Evolutionary conservation across 2,113 vertebrate genomes (phyloP).

Genomic region (Cathartes aura): DNA sequence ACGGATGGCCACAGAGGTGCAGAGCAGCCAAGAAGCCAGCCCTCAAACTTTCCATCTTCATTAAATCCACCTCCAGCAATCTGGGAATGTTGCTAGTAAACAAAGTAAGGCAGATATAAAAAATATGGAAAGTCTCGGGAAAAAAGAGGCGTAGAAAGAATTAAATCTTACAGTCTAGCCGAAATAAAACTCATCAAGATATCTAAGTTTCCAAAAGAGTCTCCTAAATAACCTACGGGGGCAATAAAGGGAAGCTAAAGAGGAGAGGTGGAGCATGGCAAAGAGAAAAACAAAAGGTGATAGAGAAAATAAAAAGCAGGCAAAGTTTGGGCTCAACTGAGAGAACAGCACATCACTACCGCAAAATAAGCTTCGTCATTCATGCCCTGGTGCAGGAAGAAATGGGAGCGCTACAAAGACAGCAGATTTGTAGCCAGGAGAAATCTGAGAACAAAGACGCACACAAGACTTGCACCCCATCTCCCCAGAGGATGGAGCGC

Average conservation of each 20-base stretch:
- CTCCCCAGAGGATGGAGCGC: neutral
- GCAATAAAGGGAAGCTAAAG: neutral
- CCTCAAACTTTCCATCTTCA: neutral
- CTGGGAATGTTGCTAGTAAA: neutral
- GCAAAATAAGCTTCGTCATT: rapidly evolving
- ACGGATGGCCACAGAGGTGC: rapidly evolving
- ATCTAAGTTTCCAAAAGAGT: neutral
- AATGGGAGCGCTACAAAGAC: neutral
- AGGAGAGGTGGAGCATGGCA: neutral
- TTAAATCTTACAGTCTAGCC: neutral
- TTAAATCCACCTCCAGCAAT: neutral
- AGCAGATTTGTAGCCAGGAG: neutral
- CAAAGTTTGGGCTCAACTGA: neutral
- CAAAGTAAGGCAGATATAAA: neutral
- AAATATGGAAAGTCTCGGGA: neutral
- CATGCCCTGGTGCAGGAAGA: rapidly evolving
- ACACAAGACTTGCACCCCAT: rapidly evolving
- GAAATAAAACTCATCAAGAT: neutral
- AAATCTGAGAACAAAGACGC: neutral
- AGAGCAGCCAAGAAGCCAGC: neutral
- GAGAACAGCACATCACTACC: neutral
- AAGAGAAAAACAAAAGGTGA: neutral
- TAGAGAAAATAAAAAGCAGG: neutral
- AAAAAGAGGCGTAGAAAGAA: neutral
- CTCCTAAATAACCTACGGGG: neutral